A percentile compares a stretch with the other conserved stretches of the same genome.
These are phyloP conservation scores for Nemotelus pantherinus DNA, from an alignment of 2,888 invertebrate genomes.

Conservation along the genomic window DNA sequence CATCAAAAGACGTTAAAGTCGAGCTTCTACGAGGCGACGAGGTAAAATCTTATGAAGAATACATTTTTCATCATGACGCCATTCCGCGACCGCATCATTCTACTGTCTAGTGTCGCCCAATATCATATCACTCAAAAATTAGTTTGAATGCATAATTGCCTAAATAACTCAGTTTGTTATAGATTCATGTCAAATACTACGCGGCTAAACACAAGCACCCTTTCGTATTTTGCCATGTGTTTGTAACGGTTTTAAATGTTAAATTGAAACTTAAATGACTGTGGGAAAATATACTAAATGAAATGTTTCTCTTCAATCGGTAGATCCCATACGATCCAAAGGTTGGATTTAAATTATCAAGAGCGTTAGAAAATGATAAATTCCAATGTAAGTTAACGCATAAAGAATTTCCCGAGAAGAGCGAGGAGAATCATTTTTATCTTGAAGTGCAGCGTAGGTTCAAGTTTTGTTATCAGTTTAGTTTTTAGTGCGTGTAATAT, in stretches of 20 bases:
- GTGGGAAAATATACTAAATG: neutral
- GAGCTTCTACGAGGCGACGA: slow-evolving; percentile 61
- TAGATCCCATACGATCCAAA: slow-evolving; percentile 40
- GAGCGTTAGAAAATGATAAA: slow-evolving; percentile 30
- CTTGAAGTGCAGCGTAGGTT: slow-evolving; percentile 45
- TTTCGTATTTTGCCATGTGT: no score
- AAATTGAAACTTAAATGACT: no score
- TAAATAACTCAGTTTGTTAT: no score
- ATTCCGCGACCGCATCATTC: no score
- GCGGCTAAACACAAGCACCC: no score
- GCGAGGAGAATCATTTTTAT: slow-evolving; percentile 25
- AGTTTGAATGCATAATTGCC: no score
- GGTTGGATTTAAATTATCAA: slow-evolving; percentile 45
- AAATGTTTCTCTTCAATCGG: neutral
- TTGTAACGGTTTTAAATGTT: no score
- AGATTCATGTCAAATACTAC: no score
- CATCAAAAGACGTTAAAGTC: slow-evolving; percentile 69
- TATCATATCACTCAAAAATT: no score
- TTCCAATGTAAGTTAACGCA: slow-evolving; percentile 37
- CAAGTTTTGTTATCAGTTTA: slow-evolving; percentile 1
- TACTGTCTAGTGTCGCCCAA: no score
- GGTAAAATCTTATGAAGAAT: slow-evolving; percentile 56
- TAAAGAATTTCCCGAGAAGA: slow-evolving; percentile 27
- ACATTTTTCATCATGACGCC: neutral
- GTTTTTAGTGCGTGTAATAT: neutral